Evolutionary conservation across 2,888 invertebrate species (phyloP), one percentile per base, ranked within the genome.

Genomic region (Caenorhabditis sp.): DNA sequence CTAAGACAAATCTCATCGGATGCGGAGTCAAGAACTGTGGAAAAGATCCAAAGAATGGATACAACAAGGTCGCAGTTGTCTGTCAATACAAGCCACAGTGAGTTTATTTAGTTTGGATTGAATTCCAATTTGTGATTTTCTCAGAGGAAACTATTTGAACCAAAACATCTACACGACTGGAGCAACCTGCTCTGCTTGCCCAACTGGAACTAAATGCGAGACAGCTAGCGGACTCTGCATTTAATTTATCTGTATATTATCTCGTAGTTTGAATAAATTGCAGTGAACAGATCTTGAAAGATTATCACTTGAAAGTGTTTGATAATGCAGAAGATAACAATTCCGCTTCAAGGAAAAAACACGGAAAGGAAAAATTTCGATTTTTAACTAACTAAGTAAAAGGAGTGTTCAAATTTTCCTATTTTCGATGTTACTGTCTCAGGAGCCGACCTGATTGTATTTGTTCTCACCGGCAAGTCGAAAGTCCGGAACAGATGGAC

Each of bases 11-110:
- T 22, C 16, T 75, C 16, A 68, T 84, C 16, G 84, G 84, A 49
- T 84, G 84, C 41, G 84, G 84, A 28, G 84, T 76, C 7, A 72
- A 75, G 41, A 75, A 63, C 47, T 84, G 76, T 69, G 79, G 79
- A 79, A 61, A 44, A 31, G 77, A 77, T 54, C 19, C 63, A 61
- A 51, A 51, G n/a, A 79, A 72, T 31, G 59, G 69, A 56, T 28
- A 49, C 16, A 69, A 76, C 31, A 82, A 72, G 24, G 70, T 76
- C 26, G n/a, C 68, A 24, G 77, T 79, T 26, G 82, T 82, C 24
- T 82, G 82, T 38, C 82, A 82, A 31, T 82, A 82, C 58, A 82
- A 69, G 41, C 49, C 70, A 58, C 74, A 59, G 82, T 82, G 28
- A 79, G 81, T 75, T 24, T 16, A 8, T 12, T 38, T 4, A 8